These are phyloP conservation scores for Nematolebias whitei DNA, from an alignment of 2,113 vertebrate genomes.

Conservation along the genomic window DNA sequence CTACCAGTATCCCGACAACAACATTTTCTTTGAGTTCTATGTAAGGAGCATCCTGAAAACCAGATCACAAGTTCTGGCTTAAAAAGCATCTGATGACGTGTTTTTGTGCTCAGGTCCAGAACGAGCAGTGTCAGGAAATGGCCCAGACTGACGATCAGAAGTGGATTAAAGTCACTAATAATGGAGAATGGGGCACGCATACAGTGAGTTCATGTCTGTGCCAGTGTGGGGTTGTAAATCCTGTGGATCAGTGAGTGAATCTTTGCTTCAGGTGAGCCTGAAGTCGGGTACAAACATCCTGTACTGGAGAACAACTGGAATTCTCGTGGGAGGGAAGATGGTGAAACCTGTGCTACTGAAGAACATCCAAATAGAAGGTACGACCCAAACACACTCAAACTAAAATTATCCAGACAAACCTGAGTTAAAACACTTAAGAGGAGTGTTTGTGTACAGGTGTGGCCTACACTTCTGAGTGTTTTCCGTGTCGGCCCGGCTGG, in stretches of 20 bases:
- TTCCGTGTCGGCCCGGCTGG: slow-evolving; percentile 92
- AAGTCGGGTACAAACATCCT: slow-evolving; percentile 95
- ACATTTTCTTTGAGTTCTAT: slow-evolving; percentile 98
- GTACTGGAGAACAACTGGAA: slow-evolving; percentile 97
- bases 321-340: slow-evolving; percentile 90
- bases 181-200: slow-evolving; percentile 90
- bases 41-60: slow-evolving; percentile 76
- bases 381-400: not conserved
- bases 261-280: slow-evolving; percentile 83
- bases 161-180: slow-evolving; percentile 92
- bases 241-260: not conserved
- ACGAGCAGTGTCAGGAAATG: slow-evolving; percentile 97
- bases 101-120: slow-evolving; percentile 88
- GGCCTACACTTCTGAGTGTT: slow-evolving; percentile 95
- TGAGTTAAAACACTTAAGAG: not conserved
- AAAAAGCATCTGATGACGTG: not conserved
- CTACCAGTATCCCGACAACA: slow-evolving; percentile 97
- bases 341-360: slow-evolving; percentile 93
- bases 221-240: not conserved
- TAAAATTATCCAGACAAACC: not conserved
- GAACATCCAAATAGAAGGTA: slow-evolving; percentile 95
- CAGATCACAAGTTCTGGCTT: not conserved
- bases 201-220: slow-evolving; percentile 77
- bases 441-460: slow-evolving; percentile 82
- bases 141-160: slow-evolving; percentile 86